Evolutionary conservation across 2,888 invertebrate genomes (phyloP), one percentile per base, ranked within the genome.

Genomic region (Ceramica pisi): DNA sequence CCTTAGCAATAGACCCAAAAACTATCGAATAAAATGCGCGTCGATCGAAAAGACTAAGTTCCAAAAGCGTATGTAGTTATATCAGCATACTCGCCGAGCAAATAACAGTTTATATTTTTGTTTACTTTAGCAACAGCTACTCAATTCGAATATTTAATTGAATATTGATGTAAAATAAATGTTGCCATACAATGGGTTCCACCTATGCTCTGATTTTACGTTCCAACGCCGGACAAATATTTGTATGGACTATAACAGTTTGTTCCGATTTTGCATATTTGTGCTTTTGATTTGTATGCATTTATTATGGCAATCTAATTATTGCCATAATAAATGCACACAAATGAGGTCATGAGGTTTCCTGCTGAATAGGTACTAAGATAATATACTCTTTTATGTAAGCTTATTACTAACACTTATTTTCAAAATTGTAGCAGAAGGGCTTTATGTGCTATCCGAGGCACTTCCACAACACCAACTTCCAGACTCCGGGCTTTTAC

Each of bases 101-200:
- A 75, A 70, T 57, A 74, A 51, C 60, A 66, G 51, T 67, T 67
- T 44, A 64, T 60, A 67, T 78, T 72, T 77, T 67, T 78, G 72
- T 78, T 72, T 73, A 63, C 53, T 66, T 60, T 46, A 56, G 46
- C 26, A 63, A 61, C 75, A 12, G 50, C 70, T 80, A 64, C 64
- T 67, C 67, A 75, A 80, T 67, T 75, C 70, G 64, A 67, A 70
- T 70, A 75, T 75, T 75, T 65, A 64, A 80, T 75, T 75, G 75
- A 75, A 71, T 79, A 67, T 79, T 79, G 80, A 75, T 70, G 67
- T 64, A 56, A 59, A 67, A 75, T 79, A 80, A 79, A 79, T 71
- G 66, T 60, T 79, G 50, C 70, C 62, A 31, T 31, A 64, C 65
- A 64, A 65, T 46, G 51, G 62, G 14, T 26, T 65, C 9, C 48